Evolutionary conservation across 2,888 invertebrate species (phyloP).

Genomic region (Embidobia sp.): DNA sequence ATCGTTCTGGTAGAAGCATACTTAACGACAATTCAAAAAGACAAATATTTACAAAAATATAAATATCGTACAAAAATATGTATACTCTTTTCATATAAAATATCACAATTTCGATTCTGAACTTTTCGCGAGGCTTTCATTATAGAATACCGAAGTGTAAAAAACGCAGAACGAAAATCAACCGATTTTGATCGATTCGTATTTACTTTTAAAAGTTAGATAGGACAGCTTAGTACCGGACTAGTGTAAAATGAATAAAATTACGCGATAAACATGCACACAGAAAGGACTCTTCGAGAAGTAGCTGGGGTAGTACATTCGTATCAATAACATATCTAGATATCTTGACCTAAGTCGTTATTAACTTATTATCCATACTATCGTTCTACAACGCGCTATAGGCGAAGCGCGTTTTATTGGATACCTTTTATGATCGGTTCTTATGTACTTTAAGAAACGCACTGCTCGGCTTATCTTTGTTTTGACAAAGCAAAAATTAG

Average conservation of each 20-base stretch:
- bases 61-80: constrained; percentile 47
- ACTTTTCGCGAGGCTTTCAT: constrained; percentile 23
- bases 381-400: constrained; percentile 67
- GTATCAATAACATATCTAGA: constrained; percentile 51
- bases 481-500: not conserved
- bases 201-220: constrained; percentile 66
- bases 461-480: constrained; percentile 43
- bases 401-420: constrained; percentile 68
- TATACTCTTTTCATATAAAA: constrained; percentile 20
- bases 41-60: constrained; percentile 40
- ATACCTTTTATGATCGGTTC: constrained; percentile 53
- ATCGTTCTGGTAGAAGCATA: no score
- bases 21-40: not conserved
- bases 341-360: constrained; percentile 49
- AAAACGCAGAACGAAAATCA: constrained; percentile 26
- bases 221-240: constrained; percentile 79
- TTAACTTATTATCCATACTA: constrained; percentile 56
- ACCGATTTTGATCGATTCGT: constrained; percentile 60
- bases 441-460: constrained; percentile 49
- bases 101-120: constrained; percentile 52
- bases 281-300: constrained; percentile 56
- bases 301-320: constrained; percentile 55
- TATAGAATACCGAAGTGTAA: no score
- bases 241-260: constrained; percentile 74
- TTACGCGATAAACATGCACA: constrained; percentile 58